These are phyloP conservation scores for Heteractis magnifica DNA, from an alignment of 92 coral and sea anemone species.

Conservation along the genomic window DNA sequence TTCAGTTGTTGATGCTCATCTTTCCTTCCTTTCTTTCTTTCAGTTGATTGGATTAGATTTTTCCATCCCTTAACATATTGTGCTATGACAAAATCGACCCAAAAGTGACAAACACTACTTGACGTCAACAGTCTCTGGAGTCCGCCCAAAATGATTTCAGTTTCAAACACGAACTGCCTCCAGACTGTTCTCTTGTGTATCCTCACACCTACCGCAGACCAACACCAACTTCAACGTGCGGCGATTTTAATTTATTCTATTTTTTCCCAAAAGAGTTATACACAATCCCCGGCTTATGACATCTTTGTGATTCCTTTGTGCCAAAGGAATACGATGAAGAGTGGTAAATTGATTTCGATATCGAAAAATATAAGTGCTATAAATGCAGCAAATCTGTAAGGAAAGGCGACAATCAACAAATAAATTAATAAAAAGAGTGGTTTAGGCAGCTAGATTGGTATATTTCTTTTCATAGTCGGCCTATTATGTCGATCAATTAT, in stretches of 20 bases:
- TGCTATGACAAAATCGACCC: neutral
- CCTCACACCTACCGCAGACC: neutral
- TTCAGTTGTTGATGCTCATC: no score
- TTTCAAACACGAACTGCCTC: neutral
- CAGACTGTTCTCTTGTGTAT: neutral
- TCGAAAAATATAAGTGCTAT: neutral
- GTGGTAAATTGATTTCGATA: neutral
- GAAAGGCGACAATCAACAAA: neutral
- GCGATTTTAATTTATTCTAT: no score
- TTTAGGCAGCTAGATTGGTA: neutral
- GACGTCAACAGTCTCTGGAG: neutral
- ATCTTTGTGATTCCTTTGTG: neutral
- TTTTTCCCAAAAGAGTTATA: neutral
- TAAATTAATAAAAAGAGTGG: neutral
- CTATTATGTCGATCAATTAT: neutral
- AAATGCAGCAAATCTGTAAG: neutral
- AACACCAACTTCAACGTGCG: neutral
- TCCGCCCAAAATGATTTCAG: neutral
- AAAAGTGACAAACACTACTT: neutral
- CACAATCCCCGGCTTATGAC: neutral
- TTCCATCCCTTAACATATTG: neutral
- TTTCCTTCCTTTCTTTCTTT: neutral
- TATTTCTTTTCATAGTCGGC: neutral
- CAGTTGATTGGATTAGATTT: neutral
- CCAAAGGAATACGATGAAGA: neutral